Conservation (phyloP, 2,888 invertebrate species). For the Erpobdella octoculata region DNA sequence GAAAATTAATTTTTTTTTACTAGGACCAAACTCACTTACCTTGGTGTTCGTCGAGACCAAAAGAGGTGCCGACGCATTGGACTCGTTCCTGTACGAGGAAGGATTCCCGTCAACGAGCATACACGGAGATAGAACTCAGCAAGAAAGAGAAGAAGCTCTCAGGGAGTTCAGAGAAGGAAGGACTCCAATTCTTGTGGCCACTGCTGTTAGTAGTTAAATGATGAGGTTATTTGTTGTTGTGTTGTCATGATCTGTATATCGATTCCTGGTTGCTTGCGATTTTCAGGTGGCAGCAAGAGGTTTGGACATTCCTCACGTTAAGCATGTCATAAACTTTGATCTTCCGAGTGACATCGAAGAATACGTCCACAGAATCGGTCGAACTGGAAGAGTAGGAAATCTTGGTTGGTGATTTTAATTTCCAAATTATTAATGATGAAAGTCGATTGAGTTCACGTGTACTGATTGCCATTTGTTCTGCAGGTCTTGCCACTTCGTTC, state of each 20-base stretch:
- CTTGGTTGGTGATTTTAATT: conserved; percentile 59
- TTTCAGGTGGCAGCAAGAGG: conserved; percentile 73
- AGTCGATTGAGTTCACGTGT: background rate
- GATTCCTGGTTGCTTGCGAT: background rate
- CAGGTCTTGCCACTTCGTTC: conserved; percentile 91
- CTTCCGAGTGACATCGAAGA: conserved; percentile 97
- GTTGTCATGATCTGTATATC: conserved; percentile 86
- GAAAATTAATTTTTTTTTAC: background rate
- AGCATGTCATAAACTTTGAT: conserved; percentile 99
- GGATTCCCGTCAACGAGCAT: conserved; percentile 96
- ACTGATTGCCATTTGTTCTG: background rate
- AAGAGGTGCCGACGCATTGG: conserved; percentile 91
- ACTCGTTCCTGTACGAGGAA: conserved; percentile 80
- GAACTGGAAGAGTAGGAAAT: conserved; percentile 98
- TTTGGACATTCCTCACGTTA: conserved; percentile 96
- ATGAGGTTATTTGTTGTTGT: background rate
- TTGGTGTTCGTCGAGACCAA: conserved; percentile 98
- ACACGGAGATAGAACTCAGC: conserved; percentile 93
- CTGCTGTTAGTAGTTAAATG: conserved; percentile 63
- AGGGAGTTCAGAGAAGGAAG: conserved; percentile 83
- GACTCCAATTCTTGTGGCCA: conserved; percentile 89
- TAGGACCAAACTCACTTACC: conserved; percentile 60
- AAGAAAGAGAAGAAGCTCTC: conserved; percentile 92
- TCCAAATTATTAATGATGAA: background rate
- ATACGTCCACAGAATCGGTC: conserved; percentile 94